These are phyloP conservation scores for Cyrtodaria siliqua DNA, from an alignment of 2,888 invertebrate species.

Conservation along the genomic window DNA sequence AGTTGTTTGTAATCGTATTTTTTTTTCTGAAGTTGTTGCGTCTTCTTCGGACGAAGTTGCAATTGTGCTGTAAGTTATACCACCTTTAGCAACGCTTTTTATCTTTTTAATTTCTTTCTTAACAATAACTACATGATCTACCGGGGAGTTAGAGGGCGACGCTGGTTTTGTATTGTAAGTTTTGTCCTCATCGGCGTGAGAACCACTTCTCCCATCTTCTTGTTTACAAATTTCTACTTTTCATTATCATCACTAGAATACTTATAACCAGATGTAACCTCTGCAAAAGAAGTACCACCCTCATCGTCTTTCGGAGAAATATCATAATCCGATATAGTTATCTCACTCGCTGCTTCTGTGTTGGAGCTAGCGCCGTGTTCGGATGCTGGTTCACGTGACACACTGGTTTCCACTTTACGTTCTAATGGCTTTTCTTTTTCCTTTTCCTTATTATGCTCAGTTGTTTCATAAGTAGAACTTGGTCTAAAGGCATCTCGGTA, in stretches of 20 bases:
- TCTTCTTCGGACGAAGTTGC: not conserved
- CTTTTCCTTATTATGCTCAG: constrained; percentile 23
- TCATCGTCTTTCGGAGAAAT: constrained; percentile 52
- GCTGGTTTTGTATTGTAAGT: not conserved
- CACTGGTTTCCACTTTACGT: constrained; percentile 10
- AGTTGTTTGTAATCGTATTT: not conserved
- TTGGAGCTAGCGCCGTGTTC: constrained; percentile 53
- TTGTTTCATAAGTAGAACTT: constrained; percentile 16
- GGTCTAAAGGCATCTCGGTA: constrained; percentile 63
- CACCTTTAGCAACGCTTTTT: constrained; percentile 16
- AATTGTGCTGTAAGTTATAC: too few relatives aligned
- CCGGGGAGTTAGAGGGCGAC: constrained; percentile 9
- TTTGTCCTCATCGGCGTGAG: not conserved
- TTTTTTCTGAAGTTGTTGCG: not conserved
- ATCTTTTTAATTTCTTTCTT: constrained; percentile 52
- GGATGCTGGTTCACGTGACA: constrained; percentile 9
- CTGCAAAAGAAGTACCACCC: constrained; percentile 14
- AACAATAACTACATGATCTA: constrained; percentile 46
- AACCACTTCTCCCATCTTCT: constrained; percentile 12
- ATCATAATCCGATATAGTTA: constrained; percentile 54
- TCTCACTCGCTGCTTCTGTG: constrained; percentile 58
- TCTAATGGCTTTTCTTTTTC: constrained; percentile 21
- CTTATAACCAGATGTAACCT: constrained; percentile 7
- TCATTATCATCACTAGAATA: constrained; percentile 8
- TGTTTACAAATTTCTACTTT: constrained; percentile 12